Base-by-base conservation (phyloP, 2,888 invertebrate species). In the Trichopoda pennipes region DNA sequence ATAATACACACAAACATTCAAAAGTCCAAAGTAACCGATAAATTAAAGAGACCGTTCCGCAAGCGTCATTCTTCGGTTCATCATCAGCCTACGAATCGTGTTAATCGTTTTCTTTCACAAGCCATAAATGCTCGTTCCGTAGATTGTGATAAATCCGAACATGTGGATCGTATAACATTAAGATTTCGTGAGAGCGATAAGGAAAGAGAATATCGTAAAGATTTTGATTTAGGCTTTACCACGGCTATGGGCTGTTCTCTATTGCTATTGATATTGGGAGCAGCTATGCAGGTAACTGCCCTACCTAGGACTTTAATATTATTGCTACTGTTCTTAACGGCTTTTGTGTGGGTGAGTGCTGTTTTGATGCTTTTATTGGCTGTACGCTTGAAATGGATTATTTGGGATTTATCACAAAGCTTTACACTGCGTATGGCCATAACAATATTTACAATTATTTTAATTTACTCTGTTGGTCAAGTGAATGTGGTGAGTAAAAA, bases 111-210 rank as follows among this genome's bases (percentile, higher is more conserved):
- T 92, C 93, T 98, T 87, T 95, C 96, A 80, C 96, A 97, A 92
- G 97, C 97, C 38, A 97, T 97, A 86, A 96, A 96, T 90, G 97
- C 97, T 42, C 93, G 97, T 84, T 96, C 96, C 88, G 96, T 97
- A 81, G 97, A 97, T 90, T 93, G 96, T 80, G 97, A 97, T 91
- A 97, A 97, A 91, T 95, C 96, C 23, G 95, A 95, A 66, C 96
- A 97, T 89, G 97, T 97, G 68, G 96, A 97, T 89, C 93, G 96
- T 63, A 91, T 96, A 80, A 97, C 97, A 6, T 92, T 98, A 68
- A 95, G 95, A 89, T 98, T 98, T 90, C 96, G 96, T 88, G 96
- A 97, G 87, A 92, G 94, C 55, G 93, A 94, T 84, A 97, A 96
- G 91, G 97, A 98, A 91, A 94, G 94, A 86, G 95, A 97, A 95